These are phyloP conservation scores for Limanda limanda DNA, from an alignment of 2,113 vertebrate species.

Conservation along the genomic window DNA sequence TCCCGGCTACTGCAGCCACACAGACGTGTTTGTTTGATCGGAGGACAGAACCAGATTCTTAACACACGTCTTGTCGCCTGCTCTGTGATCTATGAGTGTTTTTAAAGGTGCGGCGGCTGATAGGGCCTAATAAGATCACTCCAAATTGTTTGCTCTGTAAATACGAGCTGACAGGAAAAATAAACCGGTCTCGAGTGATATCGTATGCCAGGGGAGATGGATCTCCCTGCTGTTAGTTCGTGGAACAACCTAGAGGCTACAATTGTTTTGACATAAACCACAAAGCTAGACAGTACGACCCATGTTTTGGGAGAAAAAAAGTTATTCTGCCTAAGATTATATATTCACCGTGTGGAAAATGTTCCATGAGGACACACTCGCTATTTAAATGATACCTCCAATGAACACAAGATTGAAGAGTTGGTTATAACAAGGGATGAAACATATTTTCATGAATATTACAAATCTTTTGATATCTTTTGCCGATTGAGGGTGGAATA, in stretches of 20 bases:
- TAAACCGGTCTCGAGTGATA: conserved; percentile 47
- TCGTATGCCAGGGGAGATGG: conserved; percentile 15
- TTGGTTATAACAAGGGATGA: not conserved
- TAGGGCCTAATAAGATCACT: conserved; percentile 63
- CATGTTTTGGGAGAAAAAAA: conserved; percentile 22
- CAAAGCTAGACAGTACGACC: conserved; percentile 15
- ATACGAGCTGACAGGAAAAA: conserved; percentile 67
- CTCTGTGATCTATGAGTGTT: conserved; percentile 49
- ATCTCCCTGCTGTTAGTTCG: conserved; percentile 30
- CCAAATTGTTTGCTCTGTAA: conserved; percentile 65
- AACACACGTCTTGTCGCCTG: conserved; percentile 42
- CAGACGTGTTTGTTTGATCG: conserved; percentile 58
- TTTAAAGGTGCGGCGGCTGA: conserved; percentile 67
- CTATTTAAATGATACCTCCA: not conserved
- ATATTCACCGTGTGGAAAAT: conserved; percentile 1
- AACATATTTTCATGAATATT: not conserved
- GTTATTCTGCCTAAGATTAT: conserved; percentile 6
- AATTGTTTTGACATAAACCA: conserved; percentile 25
- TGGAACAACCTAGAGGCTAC: conserved; percentile 24
- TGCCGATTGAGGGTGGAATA: not conserved
- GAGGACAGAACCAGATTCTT: conserved; percentile 47
- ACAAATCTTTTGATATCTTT: conserved; percentile 1
- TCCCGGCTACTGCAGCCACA: conserved; percentile 34
- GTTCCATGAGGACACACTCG: not conserved
- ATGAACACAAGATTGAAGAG: not conserved